Conservation (phyloP, 2,797 vertebrate genomes). For the Enteromius paludinosus region DNA sequence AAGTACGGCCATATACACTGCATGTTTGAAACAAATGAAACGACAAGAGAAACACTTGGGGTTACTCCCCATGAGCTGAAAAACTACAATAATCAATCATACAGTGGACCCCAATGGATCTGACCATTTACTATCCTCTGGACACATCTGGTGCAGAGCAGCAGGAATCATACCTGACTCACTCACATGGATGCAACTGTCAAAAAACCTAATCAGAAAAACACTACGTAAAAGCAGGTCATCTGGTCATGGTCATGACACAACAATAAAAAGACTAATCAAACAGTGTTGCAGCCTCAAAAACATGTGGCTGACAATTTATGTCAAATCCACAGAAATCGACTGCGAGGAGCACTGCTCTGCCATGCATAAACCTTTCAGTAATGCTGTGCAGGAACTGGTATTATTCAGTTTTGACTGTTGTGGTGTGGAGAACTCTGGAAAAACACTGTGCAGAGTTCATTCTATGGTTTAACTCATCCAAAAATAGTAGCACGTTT, state of each 20-base stretch:
- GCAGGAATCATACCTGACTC: neutral
- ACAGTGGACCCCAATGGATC: neutral
- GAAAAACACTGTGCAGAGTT: neutral
- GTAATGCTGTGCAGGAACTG: neutral
- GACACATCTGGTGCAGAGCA: slow-evolving; percentile 26
- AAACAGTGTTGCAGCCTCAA: slow-evolving; percentile 30
- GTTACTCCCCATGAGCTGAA: neutral
- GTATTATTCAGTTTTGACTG: neutral
- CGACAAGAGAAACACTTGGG: neutral
- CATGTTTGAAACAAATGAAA: neutral
- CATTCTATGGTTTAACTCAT: slow-evolving; percentile 4
- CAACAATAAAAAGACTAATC: slow-evolving; percentile 42
- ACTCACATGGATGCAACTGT: slow-evolving; percentile 4
- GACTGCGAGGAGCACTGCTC: neutral
- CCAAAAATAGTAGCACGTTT: neutral
- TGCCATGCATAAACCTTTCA: slow-evolving; percentile 1
- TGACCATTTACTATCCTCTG: neutral
- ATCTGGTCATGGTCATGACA: slow-evolving; percentile 44
- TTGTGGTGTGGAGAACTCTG: neutral
- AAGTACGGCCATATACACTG: neutral
- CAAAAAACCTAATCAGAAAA: neutral
- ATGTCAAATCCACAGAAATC: neutral
- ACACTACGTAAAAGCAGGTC: neutral
- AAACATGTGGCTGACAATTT: slow-evolving; percentile 8
- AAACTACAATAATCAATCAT: slow-evolving; percentile 16